Conservation (phyloP, 2,888 invertebrate genomes). For the Tenthredo scrophulariae region DNA sequence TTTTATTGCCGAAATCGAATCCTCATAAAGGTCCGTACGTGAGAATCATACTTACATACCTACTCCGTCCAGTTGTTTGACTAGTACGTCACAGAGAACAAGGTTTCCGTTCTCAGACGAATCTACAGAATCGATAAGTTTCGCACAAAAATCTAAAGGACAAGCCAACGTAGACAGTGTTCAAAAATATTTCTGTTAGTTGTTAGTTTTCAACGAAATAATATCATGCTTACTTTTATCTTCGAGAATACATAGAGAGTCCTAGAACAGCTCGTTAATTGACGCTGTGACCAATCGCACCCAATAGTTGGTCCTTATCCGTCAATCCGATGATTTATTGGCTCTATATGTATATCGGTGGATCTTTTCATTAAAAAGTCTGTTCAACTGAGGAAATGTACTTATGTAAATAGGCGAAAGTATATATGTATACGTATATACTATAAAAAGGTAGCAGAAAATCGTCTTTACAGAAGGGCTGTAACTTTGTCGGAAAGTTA, state of each 20-base stretch:
- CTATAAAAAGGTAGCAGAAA: background rate
- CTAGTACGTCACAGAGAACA: slow-evolving; percentile 33
- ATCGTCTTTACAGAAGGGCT: background rate
- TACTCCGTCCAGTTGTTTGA: slow-evolving; percentile 38
- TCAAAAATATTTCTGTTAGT: background rate
- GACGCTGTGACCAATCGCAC: background rate
- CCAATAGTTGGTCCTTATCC: background rate
- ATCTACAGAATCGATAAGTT: background rate
- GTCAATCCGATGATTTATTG: background rate
- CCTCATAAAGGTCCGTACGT: slow-evolving; percentile 50
- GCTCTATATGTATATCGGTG: background rate
- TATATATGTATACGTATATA: background rate
- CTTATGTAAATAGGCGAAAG: background rate
- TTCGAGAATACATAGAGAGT: background rate
- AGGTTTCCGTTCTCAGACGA: slow-evolving; percentile 41
- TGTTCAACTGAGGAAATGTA: background rate
- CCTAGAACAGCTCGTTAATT: background rate
- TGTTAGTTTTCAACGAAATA: background rate
- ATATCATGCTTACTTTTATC: background rate
- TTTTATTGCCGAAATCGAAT: slow-evolving; percentile 48
- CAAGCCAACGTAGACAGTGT: background rate
- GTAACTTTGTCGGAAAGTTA: slow-evolving; percentile 9
- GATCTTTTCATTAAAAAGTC: background rate
- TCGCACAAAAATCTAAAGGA: background rate
- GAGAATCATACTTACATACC: slow-evolving; percentile 41